Evolutionary conservation across 2,888 invertebrate species (phyloP), one percentile per base, ranked within the genome.

Genomic region (Amblyjoppa fuscipennis): DNA sequence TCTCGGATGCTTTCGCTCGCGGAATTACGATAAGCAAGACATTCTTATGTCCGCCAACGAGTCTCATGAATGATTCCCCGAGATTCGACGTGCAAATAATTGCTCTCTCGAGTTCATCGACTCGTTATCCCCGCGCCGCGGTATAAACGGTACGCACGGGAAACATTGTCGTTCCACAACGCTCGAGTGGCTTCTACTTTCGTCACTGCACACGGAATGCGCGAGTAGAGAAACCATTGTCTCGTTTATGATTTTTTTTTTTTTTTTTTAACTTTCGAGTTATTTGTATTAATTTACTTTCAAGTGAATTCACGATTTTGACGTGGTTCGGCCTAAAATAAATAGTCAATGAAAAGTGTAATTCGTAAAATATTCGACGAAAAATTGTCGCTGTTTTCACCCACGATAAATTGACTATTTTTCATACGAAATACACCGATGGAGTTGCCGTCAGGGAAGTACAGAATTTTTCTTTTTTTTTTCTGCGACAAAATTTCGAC

Each of bases 41-140:
- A 13, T 34, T 28, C 34, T 59, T 59, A 59, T 25, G 59, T 28
- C 25, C 25, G 28, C 59, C 16, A 64, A 34, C 34, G 34, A 64
- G 6, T 31, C 34, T 64, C 61, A 64, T 34, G 31, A 34, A 64
- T 64, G 34, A 64, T 34, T 5, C 13, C n/a, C 1, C 61, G 31
- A 31, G 31, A 64, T 34, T 64, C 34, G 31, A 64, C 31, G 34
- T 34, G 61, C 61, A 64, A 34, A 64, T 34, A 64, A 64, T 64
- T 64, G 6, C 61, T 45, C 45, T 45, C 45, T n/a, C 31, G 34
- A 64, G 61, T 64, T 34, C 61, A 34, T 64, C n/a, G 31, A 64
- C 61, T 64, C 7, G 61, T 31, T 28, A 6, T 31, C 16, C 16
- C 6, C 61, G 13, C 2, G 34, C 16, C 16, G 61, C 61, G 4